Base-by-base conservation (phyloP, 2,888 invertebrate species). In the Scaptomyza cyrtandrae region DNA sequence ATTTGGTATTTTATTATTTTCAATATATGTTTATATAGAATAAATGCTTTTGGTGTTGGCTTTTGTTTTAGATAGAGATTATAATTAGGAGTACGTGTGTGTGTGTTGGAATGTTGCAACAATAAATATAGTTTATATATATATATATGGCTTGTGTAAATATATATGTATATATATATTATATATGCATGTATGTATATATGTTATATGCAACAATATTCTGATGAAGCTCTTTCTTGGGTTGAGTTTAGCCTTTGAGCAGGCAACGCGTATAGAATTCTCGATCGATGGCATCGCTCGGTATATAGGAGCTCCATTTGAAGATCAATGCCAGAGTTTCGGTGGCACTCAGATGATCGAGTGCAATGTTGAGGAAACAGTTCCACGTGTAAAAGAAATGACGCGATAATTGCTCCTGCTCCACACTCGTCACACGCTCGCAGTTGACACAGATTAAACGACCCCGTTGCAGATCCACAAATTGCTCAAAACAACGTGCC, bases 371-470 rank as follows among this genome's bases (percentile, higher is more conserved):
- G 0, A 92, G 85, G 60, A 92, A 92, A 57, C 90, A 90, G 65
- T 91, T 92, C 92, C 92, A 92, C n/a, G 90, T 91, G 69, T 92
- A 92, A 75, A 92, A 92, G 57, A 90, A 91, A 66, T 91, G 90
- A 0, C 91, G 83, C 13, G 89, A 89, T 11, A 91, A 80, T 69
- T 90, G 91, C 46, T 89, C 87, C 71, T 88, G 89, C 48, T 90
- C 89, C 10, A 91, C 88, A 1, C 71, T 75, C 7, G 91, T 90
- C 13, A 88, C 77, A 64, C 87, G 83, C 63, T 92, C 91, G 49
- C 92, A 92, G 54, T 92, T 92, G 10, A 91, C 87, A 64, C 92
- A 92, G n/a, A 80, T 81, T 19, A 91, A 65, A 0, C 90, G 88
- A 1, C 92, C 92, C 7, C 90, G 90, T 48, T 91, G 91, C n/a